Base-by-base conservation (phyloP, 2,797 vertebrate species). In the Pyrocephalus nanus region DNA sequence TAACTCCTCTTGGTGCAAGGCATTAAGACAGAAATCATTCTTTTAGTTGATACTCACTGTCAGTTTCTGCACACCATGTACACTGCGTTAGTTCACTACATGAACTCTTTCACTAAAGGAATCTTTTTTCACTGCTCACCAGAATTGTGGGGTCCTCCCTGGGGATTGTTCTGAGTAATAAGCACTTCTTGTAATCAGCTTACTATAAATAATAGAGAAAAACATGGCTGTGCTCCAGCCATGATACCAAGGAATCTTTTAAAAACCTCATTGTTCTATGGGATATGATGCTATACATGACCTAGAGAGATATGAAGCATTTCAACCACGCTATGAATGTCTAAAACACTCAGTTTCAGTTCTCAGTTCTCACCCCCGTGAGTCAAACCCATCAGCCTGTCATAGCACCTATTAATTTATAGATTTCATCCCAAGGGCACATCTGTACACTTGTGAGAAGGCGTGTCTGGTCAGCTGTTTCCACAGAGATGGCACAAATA, bases 261-360 rank as follows among this genome's bases (percentile, higher is more conserved):
- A 34, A 77, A 82, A 65, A 42, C 27, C 25, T 67, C 65, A 10
- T 58, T 77, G 34, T 53, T 90, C 40, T 22, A 26, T 51, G 15
- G 22, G 43, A 14, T 67, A 73, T 43, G 70, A 60, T 0, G 1
- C 62, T 92, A 4, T 72, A 72, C 65, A 13, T 30, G 90, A 87
- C 77, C 64, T 74, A 79, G 43, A 92, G 71, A 76, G 67, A 64
- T 0, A 42, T 16, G 54, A 70, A 88, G 65, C 9, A 47, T 93
- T 95, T 78, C 1, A 4, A 88, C 69, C 61, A 30, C 0, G 2
- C 30, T 60, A 15, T 53, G 32, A 60, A n/a, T 40, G 58, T 88
- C 64, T 91, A 83, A 96, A 92, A 53, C 84, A 48, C 73, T 75
- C 11, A 21, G 71, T 95, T 96, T 96, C 89, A 67, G 34, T 95